These are phyloP conservation scores for Augochlora pura DNA, from an alignment of 1,140 invertebrate species.

Conservation along the genomic window DNA sequence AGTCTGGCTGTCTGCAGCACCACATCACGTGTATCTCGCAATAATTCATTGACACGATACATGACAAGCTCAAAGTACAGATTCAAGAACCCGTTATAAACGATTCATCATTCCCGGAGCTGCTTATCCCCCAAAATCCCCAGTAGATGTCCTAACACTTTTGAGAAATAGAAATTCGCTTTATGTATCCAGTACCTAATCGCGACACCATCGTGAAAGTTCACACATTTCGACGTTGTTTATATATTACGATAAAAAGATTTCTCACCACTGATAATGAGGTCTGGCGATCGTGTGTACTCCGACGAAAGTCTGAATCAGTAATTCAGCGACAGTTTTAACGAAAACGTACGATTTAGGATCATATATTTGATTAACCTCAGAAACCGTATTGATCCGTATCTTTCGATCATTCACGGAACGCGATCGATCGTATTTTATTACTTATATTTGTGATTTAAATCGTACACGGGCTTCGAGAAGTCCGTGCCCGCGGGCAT, in stretches of 20 bases:
- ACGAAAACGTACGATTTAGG: conserved; percentile 7
- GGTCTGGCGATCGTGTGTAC: conserved; percentile 15
- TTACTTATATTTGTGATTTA: not conserved
- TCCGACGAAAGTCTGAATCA: conserved; percentile 31
- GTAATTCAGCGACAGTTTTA: conserved; percentile 28
- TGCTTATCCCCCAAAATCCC: not conserved
- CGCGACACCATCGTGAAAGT: no score
- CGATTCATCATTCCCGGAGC: not conserved
- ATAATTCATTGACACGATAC: no score
- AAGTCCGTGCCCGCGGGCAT: not conserved
- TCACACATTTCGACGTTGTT: conserved; percentile 3
- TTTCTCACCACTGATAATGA: conserved; percentile 29
- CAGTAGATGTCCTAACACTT: conserved; percentile 11
- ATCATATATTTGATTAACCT: conserved; percentile 4
- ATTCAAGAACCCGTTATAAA: not conserved
- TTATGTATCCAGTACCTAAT: not conserved
- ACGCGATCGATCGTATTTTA: not conserved
- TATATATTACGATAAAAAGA: conserved; percentile 20
- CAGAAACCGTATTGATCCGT: conserved; percentile 1
- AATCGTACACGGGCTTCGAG: not conserved
- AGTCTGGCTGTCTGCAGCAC: no score
- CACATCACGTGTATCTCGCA: no score
- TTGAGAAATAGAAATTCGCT: conserved; percentile 4
- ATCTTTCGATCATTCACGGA: not conserved
- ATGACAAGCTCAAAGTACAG: not conserved